Percentiles rank a stretch among this genome's conserved stretches.
These are phyloP conservation scores for Thera obeliscata DNA, from an alignment of 2,888 invertebrate genomes.

Conservation along the genomic window DNA sequence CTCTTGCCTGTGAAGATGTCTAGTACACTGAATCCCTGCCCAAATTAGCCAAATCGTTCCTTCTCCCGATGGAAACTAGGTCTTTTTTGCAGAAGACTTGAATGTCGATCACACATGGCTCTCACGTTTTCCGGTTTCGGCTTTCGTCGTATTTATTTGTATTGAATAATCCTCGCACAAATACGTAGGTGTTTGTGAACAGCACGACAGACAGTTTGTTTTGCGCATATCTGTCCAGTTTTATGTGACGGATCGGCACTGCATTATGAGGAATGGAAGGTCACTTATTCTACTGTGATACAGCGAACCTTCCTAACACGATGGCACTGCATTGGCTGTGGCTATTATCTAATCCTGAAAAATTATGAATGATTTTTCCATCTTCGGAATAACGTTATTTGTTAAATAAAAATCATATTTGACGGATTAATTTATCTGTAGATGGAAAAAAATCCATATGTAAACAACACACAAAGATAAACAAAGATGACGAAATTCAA, in stretches of 20 bases:
- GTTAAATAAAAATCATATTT: no score
- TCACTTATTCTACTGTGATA: neutral
- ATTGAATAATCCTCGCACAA: neutral
- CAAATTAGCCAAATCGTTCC: slow-evolving; percentile 12
- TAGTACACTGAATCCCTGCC: slow-evolving; percentile 26
- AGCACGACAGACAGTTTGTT: slow-evolving; percentile 7
- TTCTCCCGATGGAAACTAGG: neutral
- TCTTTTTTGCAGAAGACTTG: neutral
- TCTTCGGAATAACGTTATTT: no score
- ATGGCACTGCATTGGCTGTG: no score
- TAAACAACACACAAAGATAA: neutral
- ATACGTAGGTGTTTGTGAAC: neutral
- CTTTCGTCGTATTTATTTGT: neutral
- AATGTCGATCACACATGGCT: neutral
- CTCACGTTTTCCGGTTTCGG: neutral
- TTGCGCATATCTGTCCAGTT: neutral
- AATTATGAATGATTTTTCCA: no score
- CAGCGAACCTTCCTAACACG: no score
- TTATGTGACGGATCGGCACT: neutral
- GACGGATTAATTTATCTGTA: no score
- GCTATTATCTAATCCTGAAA: no score
- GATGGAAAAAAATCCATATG: no score
- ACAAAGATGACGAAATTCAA: neutral
- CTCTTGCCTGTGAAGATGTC: slow-evolving; percentile 22
- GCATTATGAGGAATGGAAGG: neutral